These are phyloP conservation scores for Mythimna vitellina DNA, from an alignment of 2,888 invertebrate species.

Conservation along the genomic window DNA sequence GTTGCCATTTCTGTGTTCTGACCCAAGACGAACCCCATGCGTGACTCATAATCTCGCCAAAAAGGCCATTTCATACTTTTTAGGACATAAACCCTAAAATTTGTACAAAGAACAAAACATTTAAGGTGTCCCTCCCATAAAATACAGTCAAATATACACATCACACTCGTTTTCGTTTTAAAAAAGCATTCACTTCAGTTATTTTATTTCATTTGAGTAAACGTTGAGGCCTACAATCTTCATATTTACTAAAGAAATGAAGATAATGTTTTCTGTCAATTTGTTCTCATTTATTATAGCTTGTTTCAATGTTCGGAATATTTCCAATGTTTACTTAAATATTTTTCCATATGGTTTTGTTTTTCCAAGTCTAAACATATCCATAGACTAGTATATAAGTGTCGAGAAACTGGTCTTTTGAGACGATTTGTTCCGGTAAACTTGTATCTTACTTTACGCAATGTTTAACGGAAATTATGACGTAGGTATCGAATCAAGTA, in stretches of 20 bases:
- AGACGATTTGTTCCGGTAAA: slow-evolving; percentile 17
- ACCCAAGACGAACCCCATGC: slow-evolving; percentile 24
- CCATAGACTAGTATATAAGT: neutral
- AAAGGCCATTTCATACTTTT: slow-evolving; percentile 51
- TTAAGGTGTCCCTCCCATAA: slow-evolving; percentile 53
- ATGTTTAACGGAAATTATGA: slow-evolving; percentile 15
- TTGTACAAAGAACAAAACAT: slow-evolving; percentile 54
- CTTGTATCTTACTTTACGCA: slow-evolving; percentile 17
- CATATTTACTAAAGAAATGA: slow-evolving; percentile 40
- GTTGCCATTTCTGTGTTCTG: slow-evolving; percentile 45
- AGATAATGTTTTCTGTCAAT: slow-evolving; percentile 30
- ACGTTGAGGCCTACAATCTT: slow-evolving; percentile 26
- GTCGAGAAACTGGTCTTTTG: slow-evolving; percentile 29
- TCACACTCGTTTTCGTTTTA: slow-evolving; percentile 60
- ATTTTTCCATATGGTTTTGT: slow-evolving; percentile 2
- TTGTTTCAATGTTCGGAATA: slow-evolving; percentile 15
- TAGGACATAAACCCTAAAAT: slow-evolving; percentile 52
- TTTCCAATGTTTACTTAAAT: slow-evolving; percentile 10
- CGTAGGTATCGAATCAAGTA: neutral
- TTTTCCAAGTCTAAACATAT: neutral
- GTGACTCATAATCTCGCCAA: slow-evolving; percentile 58
- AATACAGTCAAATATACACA: slow-evolving; percentile 63
- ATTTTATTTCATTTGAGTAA: slow-evolving; percentile 42
- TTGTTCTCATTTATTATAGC: slow-evolving; percentile 21
- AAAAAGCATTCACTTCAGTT: slow-evolving; percentile 48